Percentiles rank a stretch among this genome's conserved stretches.
phyloP scores from a whole-genome alignment of 2,113 vertebrate species.

The Labeo catla region DNA sequence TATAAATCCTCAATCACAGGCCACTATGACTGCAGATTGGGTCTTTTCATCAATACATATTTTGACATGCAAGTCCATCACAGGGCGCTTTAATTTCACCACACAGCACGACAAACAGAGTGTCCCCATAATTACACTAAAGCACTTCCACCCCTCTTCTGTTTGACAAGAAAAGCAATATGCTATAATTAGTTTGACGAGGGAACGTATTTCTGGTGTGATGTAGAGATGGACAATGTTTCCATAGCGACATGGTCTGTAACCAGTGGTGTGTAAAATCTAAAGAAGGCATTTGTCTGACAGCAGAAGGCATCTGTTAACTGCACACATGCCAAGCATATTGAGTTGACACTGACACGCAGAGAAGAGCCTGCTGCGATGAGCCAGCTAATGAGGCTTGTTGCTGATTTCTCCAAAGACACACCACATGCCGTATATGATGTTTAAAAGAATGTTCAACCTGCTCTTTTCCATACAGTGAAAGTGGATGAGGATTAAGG shows the following conservation, averaged over 20 bases:
- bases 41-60: conserved; percentile 87
- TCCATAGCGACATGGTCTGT: conserved; percentile 91
- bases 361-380: conserved; percentile 75
- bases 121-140: conserved; percentile 94
- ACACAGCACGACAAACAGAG: conserved; percentile 83
- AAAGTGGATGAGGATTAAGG: background rate
- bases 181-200: conserved; percentile 98
- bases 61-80: conserved; percentile 94
- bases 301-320: conserved; percentile 90
- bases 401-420: background rate
- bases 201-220: conserved; percentile 88
- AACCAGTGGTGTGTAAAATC: conserved; percentile 86
- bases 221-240: conserved; percentile 93
- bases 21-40: conserved; percentile 88
- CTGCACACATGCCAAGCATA: conserved; percentile 79
- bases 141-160: conserved; percentile 83
- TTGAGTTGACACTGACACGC: conserved; percentile 82
- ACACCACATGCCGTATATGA: background rate
- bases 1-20: conserved; percentile 12
- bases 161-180: conserved; percentile 95
- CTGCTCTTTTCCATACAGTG: background rate
- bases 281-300: conserved; percentile 82
- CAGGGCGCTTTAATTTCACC: conserved; percentile 82
- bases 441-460: background rate
- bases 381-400: conserved; percentile 82